phyloP scores from a whole-genome alignment of 1,140 invertebrate genomes.

The Anthonomus grandis region DNA sequence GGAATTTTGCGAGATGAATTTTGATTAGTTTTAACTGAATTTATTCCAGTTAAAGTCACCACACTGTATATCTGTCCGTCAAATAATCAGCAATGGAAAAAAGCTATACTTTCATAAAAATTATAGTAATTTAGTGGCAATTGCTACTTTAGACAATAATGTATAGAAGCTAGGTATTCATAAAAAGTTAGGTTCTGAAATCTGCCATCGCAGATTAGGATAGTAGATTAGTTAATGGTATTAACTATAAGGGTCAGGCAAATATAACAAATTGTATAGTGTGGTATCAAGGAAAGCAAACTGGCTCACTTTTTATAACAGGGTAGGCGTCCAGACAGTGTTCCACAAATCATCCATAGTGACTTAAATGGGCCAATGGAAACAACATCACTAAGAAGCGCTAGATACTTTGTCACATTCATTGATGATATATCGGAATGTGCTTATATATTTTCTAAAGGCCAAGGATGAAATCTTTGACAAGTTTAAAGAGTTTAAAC shows the following conservation, averaged over 20 bases:
- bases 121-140: slow-evolving; percentile 28
- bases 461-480: slow-evolving; percentile 37
- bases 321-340: slow-evolving; percentile 24
- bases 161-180: slow-evolving; percentile 39
- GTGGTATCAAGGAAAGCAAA: slow-evolving; percentile 43
- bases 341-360: slow-evolving; percentile 45
- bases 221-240: slow-evolving; percentile 27
- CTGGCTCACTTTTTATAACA: slow-evolving; percentile 35
- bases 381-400: slow-evolving; percentile 36
- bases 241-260: slow-evolving; percentile 25
- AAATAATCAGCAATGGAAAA: slow-evolving; percentile 26
- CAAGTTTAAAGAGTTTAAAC: slow-evolving; percentile 38
- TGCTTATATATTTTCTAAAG: slow-evolving; percentile 44
- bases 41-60: too few relatives aligned
- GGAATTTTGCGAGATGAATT: too few relatives aligned
- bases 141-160: slow-evolving; percentile 27
- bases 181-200: slow-evolving; percentile 20
- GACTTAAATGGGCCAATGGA: slow-evolving; percentile 41
- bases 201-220: slow-evolving; percentile 23
- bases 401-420: slow-evolving; percentile 46
- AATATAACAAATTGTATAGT: slow-evolving; percentile 29
- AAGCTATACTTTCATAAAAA: slow-evolving; percentile 26
- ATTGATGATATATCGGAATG: slow-evolving; percentile 46
- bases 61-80: slow-evolving; percentile 28
- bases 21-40: too few relatives aligned